Evolutionary conservation across 2,797 vertebrate genomes (phyloP).

Genomic region (Erpetoichthys calabaricus): DNA sequence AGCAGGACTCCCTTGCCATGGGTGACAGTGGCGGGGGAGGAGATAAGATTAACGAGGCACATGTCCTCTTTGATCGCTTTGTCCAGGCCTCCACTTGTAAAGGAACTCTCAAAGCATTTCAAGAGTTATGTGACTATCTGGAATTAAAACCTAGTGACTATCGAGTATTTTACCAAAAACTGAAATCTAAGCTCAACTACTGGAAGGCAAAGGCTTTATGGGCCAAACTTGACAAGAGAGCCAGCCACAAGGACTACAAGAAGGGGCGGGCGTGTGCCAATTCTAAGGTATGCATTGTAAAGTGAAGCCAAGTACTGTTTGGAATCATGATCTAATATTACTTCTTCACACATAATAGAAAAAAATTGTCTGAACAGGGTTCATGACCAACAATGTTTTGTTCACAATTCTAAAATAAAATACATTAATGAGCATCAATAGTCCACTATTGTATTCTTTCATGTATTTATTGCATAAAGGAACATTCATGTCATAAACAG

Average conservation of each 20-base stretch:
- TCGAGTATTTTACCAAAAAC: slow-evolving; percentile 88
- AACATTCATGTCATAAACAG: too few relatives aligned
- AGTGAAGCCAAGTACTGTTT: too few relatives aligned
- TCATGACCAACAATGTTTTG: too few relatives aligned
- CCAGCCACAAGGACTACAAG: slow-evolving; percentile 90
- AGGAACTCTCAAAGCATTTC: slow-evolving; percentile 87
- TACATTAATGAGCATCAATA: too few relatives aligned
- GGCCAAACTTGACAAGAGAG: slow-evolving; percentile 89
- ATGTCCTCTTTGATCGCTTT: slow-evolving; percentile 82
- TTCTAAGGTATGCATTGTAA: slow-evolving; percentile 62
- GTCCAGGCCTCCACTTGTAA: slow-evolving; percentile 87
- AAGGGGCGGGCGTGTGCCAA: slow-evolving; percentile 85
- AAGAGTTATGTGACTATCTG: slow-evolving; percentile 84
- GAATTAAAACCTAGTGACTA: slow-evolving; percentile 80
- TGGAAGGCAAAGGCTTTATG: slow-evolving; percentile 98
- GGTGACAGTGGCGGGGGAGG: slow-evolving; percentile 47
- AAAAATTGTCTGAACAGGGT: too few relatives aligned
- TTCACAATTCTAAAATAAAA: too few relatives aligned
- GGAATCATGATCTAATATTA: too few relatives aligned
- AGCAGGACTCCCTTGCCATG: slow-evolving; percentile 42
- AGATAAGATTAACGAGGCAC: slow-evolving; percentile 63
- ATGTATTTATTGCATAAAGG: too few relatives aligned
- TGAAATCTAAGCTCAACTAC: slow-evolving; percentile 95
- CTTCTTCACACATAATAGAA: too few relatives aligned
- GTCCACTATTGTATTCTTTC: too few relatives aligned